Evolutionary conservation across 1,140 invertebrate genomes (phyloP), one percentile per base, ranked within the genome.

Genomic region (Drosophila seguyi): DNA sequence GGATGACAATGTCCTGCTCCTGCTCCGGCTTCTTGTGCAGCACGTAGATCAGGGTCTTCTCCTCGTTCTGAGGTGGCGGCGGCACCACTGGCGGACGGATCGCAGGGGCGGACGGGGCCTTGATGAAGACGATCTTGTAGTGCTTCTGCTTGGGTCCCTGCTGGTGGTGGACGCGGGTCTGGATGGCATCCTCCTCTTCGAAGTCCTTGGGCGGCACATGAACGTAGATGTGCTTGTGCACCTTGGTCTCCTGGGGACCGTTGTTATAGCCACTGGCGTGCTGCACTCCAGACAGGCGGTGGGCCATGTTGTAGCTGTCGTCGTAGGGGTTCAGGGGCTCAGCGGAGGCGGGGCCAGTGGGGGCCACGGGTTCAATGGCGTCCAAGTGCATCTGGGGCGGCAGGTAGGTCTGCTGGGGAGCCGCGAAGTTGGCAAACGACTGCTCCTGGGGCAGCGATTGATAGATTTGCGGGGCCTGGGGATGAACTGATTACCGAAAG

Each of bases 71-170:
- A 50, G 95, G 94, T 74, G 96, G 94, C 42, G 91, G 94, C 78
- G 96, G 95, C 95, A 34, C 90, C 50, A 92, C 55, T 47, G 95
- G 95, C 2, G 95, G 95, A 71, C 95, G 95, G 66, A 96, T 95
- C 34, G 95, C 95, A 52, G 96, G 95, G 75, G 95, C 94, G 47
- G 95, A 94, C 53, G 96, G 96, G 31, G 96, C 96, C 94, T 97
- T 97, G 92, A 97, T 97, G 95, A 97, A 97, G 90, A 97, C 97
- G 90, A 97, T 97, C 93, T 97, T 96, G 94, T 97, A 97, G 93
- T 97, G 96, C 81, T 97, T 97, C 93, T 96, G 95, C 76, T 96
- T 94, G 94, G 50, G 95, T 58, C 94, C 95, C 56, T 94, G 94
- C 11, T 94, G 93, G 6, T 93, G 92, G 34, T 93, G 92, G 18